phyloP scores from a whole-genome alignment of 2,888 invertebrate species.

The Cataglyphis rosenhaueri region DNA sequence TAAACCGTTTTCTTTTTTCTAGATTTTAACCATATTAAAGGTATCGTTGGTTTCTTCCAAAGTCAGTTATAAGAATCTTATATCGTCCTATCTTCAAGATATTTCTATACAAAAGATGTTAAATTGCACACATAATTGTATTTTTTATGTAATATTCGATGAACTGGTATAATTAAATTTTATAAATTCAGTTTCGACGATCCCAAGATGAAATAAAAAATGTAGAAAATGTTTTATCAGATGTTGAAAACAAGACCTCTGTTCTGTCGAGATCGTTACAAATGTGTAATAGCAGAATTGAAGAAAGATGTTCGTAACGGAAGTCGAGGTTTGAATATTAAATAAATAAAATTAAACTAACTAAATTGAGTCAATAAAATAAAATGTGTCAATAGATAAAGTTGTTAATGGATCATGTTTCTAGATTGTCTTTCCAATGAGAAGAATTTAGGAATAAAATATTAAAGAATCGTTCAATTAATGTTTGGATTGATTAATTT shows the following conservation, averaged over 20 bases:
- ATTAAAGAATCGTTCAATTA: slow-evolving; percentile 47
- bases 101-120: slow-evolving; percentile 15
- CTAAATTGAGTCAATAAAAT: not conserved
- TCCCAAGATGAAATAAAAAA: slow-evolving; percentile 67
- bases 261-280: slow-evolving; percentile 68
- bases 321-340: slow-evolving; percentile 74
- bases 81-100: not conserved
- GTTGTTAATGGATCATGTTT: slow-evolving; percentile 69
- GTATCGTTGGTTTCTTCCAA: not conserved
- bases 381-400: slow-evolving; percentile 62
- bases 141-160: not conserved
- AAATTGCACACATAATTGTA: not conserved
- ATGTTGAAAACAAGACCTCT: slow-evolving; percentile 70
- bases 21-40: not conserved
- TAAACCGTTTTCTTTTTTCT: not conserved
- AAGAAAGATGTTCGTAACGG: slow-evolving; percentile 76
- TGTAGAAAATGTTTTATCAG: slow-evolving; percentile 68
- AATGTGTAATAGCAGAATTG: slow-evolving; percentile 71
- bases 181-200: slow-evolving; percentile 59
- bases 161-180: not conserved
- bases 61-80: slow-evolving; percentile 12
- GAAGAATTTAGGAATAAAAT: slow-evolving; percentile 71
- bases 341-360: not conserved
- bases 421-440: slow-evolving; percentile 68
- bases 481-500: not conserved